These are phyloP conservation scores for Anoplolepis gracilipes DNA, from an alignment of 1,140 invertebrate genomes.

Conservation along the genomic window DNA sequence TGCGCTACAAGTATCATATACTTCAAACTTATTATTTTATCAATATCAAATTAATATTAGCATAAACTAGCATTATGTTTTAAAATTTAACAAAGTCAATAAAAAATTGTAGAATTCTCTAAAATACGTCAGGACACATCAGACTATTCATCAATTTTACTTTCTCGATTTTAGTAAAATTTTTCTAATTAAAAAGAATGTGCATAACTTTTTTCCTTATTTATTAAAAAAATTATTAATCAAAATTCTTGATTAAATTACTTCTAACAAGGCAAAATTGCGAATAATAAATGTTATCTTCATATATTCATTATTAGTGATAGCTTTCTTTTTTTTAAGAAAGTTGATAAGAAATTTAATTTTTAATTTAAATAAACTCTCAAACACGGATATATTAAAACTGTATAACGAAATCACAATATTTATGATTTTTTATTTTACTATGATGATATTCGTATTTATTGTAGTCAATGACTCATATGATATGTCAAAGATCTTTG, in stretches of 20 bases:
- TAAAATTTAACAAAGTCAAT: neutral
- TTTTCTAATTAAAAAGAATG: neutral
- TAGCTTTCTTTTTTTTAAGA: too few relatives aligned
- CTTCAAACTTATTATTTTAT: slow-evolving; percentile 9
- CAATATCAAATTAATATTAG: neutral
- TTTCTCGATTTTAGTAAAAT: neutral
- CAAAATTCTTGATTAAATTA: neutral
- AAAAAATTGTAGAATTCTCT: neutral
- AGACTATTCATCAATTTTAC: neutral
- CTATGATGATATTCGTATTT: too few relatives aligned
- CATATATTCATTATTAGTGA: too few relatives aligned
- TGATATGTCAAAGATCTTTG: too few relatives aligned
- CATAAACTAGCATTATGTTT: neutral
- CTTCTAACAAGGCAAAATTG: neutral
- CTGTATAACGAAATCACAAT: too few relatives aligned
- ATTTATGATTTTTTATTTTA: too few relatives aligned
- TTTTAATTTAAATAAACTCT: too few relatives aligned
- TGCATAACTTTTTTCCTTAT: neutral
- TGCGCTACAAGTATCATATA: neutral
- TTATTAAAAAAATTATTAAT: neutral
- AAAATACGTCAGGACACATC: neutral
- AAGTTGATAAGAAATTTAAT: too few relatives aligned
- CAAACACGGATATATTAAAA: too few relatives aligned
- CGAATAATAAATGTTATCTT: neutral
- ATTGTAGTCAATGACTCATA: too few relatives aligned